Evolutionary conservation across 1,140 invertebrate genomes (phyloP).

Genomic region (Drosophila tropicalis): DNA sequence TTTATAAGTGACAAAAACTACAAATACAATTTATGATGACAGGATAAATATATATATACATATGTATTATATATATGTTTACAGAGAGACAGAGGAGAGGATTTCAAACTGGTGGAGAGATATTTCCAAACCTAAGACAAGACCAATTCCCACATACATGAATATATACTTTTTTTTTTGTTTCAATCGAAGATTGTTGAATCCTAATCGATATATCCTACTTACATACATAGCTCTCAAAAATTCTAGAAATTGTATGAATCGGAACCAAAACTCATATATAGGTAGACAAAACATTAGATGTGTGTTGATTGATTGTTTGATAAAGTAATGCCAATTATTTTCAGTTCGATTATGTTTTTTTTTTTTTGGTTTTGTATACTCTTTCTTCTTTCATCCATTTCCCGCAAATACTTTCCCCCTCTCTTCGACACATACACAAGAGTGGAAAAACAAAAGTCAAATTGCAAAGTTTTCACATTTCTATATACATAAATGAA

Average conservation of each 20-base stretch:
- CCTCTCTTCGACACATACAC: not conserved
- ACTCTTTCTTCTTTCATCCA: too few relatives aligned
- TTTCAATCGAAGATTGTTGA: not conserved
- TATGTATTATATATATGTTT: constrained; percentile 25
- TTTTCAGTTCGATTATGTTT: not conserved
- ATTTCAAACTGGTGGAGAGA: not conserved
- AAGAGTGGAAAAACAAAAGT: not conserved
- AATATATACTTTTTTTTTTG: not conserved
- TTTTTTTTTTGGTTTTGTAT: not conserved
- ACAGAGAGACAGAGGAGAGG: not conserved
- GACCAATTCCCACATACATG: not conserved
- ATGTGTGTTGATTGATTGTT: constrained; percentile 8
- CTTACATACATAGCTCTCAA: not conserved
- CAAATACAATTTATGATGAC: constrained; percentile 15
- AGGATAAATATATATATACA: constrained; percentile 34
- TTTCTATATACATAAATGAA: constrained; percentile 19
- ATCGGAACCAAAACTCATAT: constrained; percentile 8
- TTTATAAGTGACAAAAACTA: constrained; percentile 47
- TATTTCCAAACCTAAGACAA: not conserved
- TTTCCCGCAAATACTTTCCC: not conserved
- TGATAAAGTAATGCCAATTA: not conserved
- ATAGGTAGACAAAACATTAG: constrained; percentile 3
- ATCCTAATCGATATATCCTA: not conserved
- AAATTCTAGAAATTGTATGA: constrained; percentile 1
- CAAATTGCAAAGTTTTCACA: not conserved